Evolutionary conservation across 2,888 invertebrate species (phyloP), one percentile per base, ranked within the genome.

Genomic region (Amiota communis): DNA sequence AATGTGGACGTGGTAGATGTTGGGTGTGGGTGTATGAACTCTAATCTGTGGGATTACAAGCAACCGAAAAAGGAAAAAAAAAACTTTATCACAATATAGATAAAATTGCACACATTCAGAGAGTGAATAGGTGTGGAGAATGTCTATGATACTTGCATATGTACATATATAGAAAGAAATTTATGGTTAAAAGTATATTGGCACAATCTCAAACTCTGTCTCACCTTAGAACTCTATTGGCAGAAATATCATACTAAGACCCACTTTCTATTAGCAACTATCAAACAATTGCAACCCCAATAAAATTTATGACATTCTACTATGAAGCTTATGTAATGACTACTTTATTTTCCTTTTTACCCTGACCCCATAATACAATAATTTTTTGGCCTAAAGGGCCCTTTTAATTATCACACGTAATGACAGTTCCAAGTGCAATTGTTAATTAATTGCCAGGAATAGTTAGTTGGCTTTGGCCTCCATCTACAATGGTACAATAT

Each of bases 271-370:
- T 23, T 15, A 57, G 65, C 63, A 75, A 75, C n/a, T 56, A 73
- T 79, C 59, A 59, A 20, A 20, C 6, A 36, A 10, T 63, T 65
- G 48, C 17, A 51, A 15, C 17, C 68, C 51, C 51, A 67, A 81
- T 81, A 74, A 86, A 86, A 88, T 88, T 88, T 88, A 88, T 88
- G 88, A 86, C 81, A 79, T 75, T 81, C 78, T 88, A 87, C 36
- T 36, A 87, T 87, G 87, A 81, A 81, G 78, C 78, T 79, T 20
- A 20, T 59, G 17, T 59, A 65, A 65, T 48, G 47, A 47, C 48
- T 65, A 48, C 36, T 36, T 36, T 36, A 36, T 36, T 36, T 36
- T 75, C 63, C 67, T 46, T 70, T 72, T 68, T 49, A 17, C 20
- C 13, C 15, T 20, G 17, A 48, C 65, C 49, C 47, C 47, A 75